Evolutionary conservation across 2,113 vertebrate species (phyloP), one percentile per base, ranked within the genome.

Genomic region (Thermophis baileyi): DNA sequence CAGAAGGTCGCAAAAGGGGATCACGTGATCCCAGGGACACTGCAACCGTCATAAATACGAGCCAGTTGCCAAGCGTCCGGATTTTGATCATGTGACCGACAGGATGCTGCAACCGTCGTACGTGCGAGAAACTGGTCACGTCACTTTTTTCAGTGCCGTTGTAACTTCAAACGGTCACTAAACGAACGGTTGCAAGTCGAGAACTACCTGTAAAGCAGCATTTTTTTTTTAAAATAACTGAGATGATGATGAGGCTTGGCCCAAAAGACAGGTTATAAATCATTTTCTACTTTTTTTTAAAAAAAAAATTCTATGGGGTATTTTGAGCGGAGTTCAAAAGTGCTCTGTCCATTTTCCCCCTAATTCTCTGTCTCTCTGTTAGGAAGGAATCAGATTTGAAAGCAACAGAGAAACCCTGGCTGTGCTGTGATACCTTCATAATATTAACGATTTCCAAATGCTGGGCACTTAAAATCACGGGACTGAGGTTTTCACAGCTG

Each of bases 361-460:
- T 57, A 24, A 1, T 24, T 57, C 24, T 46, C 40, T 46, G 2
- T 46, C 10, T 44, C 7, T 94, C 90, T 94, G 85, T 55, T 92
- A 93, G 92, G 95, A 91, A 46, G 44, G 74, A 20, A 20, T 6
- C 1, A 94, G 60, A 60, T n/a, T 50, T 81, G 90, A 90, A 93
- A 86, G 12, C 25, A 54, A 93, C 27, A 30, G 47, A 27, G 27
- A 20, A 47, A n/a, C 16, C 95, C 85, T 96, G 91, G 63, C 60
- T 94, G 94, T 94, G 85, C 95, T 93, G 94, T 93, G 47, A 93
- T 89, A 93, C 93, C 89, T 91, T 90, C 22, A 74, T 93, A 63
- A n/a, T 63, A 94, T 96, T 92, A 95, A 94, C 93, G 88, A 94
- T 92, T 96, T 96, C 96, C 95, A 96, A 96, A 94, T 63, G 60